Conservation (phyloP, 2,113 vertebrate genomes). For the Eulacestoma nigropectus region DNA sequence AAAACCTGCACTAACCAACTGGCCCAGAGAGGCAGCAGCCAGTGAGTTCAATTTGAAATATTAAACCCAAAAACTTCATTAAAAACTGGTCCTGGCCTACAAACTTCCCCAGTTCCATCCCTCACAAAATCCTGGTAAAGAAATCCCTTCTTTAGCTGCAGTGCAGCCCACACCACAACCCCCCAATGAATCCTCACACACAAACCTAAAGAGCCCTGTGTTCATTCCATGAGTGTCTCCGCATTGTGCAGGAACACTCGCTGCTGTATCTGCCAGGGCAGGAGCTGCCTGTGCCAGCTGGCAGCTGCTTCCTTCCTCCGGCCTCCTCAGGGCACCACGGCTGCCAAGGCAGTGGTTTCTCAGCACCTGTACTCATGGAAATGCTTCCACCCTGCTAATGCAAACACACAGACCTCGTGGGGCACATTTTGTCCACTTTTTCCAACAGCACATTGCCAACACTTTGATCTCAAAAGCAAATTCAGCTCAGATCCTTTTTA, state of each 20-base stretch:
- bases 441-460: neutral
- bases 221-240: neutral
- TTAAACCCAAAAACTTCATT: neutral
- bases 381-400: neutral
- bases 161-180: neutral
- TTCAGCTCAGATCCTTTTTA: neutral
- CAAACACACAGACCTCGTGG: neutral
- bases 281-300: neutral
- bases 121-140: neutral
- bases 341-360: slow-evolving; percentile 4
- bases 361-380: slow-evolving; percentile 5
- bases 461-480: neutral
- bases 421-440: neutral
- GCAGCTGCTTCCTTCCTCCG: neutral
- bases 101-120: neutral
- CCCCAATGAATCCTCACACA: neutral
- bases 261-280: neutral
- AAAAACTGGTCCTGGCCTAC: neutral
- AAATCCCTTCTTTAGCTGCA: neutral
- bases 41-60: fast-evolving
- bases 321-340: neutral
- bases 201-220: neutral
- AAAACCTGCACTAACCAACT: neutral
- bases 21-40: neutral
- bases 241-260: neutral